Evolutionary conservation across 2,113 vertebrate species (phyloP), one percentile per base, ranked within the genome.

Genomic region (Halcyon senegalensis): DNA sequence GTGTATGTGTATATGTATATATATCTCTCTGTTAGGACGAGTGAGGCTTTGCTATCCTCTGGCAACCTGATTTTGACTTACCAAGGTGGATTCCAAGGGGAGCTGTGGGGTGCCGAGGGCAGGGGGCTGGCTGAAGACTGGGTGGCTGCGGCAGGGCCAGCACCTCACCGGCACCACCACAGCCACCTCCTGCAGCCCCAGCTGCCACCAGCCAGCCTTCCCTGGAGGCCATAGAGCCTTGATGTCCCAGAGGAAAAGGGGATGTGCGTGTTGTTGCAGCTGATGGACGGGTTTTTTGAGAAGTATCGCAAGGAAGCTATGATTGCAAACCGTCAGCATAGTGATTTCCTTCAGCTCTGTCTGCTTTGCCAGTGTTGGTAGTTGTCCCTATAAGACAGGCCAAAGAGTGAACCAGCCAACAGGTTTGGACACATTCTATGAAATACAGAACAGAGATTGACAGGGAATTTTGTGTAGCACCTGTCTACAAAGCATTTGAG

Each of bases 231-330:
- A 4, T 13, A 10, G 17, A 13, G 20, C 17, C 25, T 37, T 13
- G 2, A 3, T 16, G 31, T 35, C 37, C 28, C 30, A 8, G 37
- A 9, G 27, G 43, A 24, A 51, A 25, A 24, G 50, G 23, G 3
- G 9, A 3, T 1, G 13, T 11, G 25, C 20, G 1, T 2, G 21
- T 13, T 51, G 25, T 13, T 37, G 44, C 3, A 10, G 27, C 33
- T 41, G 4, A 5, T 0, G 16, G 7, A 12, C 25, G 4, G 10
- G 5, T 14, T 51, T 46, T 51, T 51, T 51, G 50, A 51, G 24
- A 51, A 51, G 50, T 25, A 13, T 19, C 4, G 5, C 8, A 3
- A 27, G 41, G 51, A 74, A 55, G 30, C 13, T 14, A 30, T 9
- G n/a, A 27, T 20, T 10, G 41, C 44, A 33, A 23, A 27, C 11